Evolutionary conservation across 1,140 invertebrate genomes (phyloP).

Genomic region (Drosophila malerkotliana): DNA sequence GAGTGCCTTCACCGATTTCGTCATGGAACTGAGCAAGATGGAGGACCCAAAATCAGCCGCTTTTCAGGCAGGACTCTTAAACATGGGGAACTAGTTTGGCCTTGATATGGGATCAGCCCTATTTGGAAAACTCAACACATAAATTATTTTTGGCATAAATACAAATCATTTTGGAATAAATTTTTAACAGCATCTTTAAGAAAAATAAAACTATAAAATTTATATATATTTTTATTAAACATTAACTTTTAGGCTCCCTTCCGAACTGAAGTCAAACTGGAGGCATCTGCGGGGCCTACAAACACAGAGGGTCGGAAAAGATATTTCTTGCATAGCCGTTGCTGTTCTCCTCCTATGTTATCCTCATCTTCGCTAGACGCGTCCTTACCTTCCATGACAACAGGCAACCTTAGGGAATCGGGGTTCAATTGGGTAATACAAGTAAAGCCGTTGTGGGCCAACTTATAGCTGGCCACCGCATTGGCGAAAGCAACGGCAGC

Average conservation of each 20-base stretch:
- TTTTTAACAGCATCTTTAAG: not conserved
- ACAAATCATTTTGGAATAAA: not conserved
- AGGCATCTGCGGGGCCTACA: not conserved
- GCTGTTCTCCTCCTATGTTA: not conserved
- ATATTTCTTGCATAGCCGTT: conserved; percentile 13
- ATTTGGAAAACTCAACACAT: no score
- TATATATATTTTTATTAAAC: no score
- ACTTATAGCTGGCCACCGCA: conserved; percentile 87
- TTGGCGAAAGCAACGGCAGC: conserved; percentile 86
- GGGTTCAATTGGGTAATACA: conserved; percentile 24
- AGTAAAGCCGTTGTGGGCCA: conserved; percentile 85
- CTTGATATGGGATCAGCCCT: not conserved
- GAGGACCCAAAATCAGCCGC: not conserved
- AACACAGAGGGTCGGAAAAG: not conserved
- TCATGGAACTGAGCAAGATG: not conserved
- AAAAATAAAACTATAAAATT: not conserved
- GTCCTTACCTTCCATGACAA: fast-evolving
- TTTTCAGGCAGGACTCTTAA: not conserved
- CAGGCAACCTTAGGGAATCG: not conserved
- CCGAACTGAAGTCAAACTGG: not conserved
- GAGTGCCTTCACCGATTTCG: not conserved
- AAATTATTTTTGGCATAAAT: no score
- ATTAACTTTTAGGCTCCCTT: no score
- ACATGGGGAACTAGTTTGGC: not conserved
- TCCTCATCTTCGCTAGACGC: not conserved